phyloP scores from a whole-genome alignment of 2,888 invertebrate species.

The Epistrophe grossulariae region DNA sequence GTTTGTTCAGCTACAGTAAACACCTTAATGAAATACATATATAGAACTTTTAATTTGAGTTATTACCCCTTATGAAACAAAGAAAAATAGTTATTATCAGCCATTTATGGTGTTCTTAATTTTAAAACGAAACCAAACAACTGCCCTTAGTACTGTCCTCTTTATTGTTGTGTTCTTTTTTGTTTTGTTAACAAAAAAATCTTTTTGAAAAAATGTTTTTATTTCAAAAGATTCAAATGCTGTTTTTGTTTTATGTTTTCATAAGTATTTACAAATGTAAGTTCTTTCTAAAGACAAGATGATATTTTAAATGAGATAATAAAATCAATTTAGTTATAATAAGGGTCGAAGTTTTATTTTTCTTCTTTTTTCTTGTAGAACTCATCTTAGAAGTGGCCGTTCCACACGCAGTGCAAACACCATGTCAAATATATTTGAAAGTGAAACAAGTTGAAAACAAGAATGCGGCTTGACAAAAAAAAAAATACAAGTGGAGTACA shows the following conservation, averaged over 20 bases:
- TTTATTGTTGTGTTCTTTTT: slow-evolving; percentile 63
- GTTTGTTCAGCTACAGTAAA: slow-evolving; percentile 71
- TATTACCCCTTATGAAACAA: slow-evolving; percentile 12
- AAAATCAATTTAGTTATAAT: slow-evolving; percentile 68
- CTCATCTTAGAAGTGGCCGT: no score
- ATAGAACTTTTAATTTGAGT: slow-evolving; percentile 58
- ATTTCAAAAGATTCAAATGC: slow-evolving; percentile 45
- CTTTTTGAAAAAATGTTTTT: slow-evolving; percentile 46
- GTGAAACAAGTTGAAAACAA: no score
- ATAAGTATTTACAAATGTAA: slow-evolving; percentile 72
- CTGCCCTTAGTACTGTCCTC: slow-evolving; percentile 72
- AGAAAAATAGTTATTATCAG: slow-evolving; percentile 47
- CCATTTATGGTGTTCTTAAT: slow-evolving; percentile 49
- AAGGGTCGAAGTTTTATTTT: slow-evolving; percentile 3
- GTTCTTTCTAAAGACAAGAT: slow-evolving; percentile 74
- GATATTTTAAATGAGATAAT: slow-evolving; percentile 74
- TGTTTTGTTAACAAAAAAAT: slow-evolving; percentile 54
- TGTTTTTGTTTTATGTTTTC: slow-evolving; percentile 70
- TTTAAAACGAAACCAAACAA: slow-evolving; percentile 49
- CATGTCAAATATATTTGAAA: no score
- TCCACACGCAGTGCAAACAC: no score
- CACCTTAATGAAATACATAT: slow-evolving; percentile 49
- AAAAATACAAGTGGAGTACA: no score
- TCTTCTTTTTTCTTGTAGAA: background rate
- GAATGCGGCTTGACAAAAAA: no score